These are phyloP conservation scores for Lissonota sp. DNA, from an alignment of 2,888 invertebrate species.

Conservation along the genomic window DNA sequence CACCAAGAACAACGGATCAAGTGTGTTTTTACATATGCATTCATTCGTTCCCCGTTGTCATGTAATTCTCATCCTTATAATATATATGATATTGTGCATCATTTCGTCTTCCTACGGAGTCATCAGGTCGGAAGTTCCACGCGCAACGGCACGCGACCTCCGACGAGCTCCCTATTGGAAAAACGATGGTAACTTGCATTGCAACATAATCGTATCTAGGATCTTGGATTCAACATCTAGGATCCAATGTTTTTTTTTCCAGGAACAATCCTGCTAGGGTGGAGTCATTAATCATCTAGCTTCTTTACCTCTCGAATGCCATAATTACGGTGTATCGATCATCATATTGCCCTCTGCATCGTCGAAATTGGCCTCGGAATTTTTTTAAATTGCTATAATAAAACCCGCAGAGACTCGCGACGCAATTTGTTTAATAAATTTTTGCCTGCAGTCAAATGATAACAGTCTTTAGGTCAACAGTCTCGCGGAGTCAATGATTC, in stretches of 20 bases:
- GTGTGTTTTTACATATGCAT: conserved; percentile 3
- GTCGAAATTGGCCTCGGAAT: too few species aligned
- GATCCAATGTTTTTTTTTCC: background rate
- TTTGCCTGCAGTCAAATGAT: too few species aligned
- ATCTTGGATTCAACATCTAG: conserved; percentile 37
- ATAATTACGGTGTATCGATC: too few species aligned
- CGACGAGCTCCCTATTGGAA: conserved; percentile 10
- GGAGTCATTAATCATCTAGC: too few species aligned
- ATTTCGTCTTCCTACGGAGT: conserved; percentile 3
- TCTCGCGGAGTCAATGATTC: too few species aligned
- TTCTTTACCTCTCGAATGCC: too few species aligned
- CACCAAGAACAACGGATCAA: conserved; percentile 63
- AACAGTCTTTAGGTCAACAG: too few species aligned
- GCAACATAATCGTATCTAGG: conserved; percentile 40
- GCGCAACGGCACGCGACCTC: conserved; percentile 66
- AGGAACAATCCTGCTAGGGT: background rate
- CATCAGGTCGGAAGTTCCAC: conserved; percentile 36
- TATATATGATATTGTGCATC: conserved; percentile 20
- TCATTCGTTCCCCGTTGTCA: background rate
- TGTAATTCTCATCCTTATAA: background rate
- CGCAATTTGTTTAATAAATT: too few species aligned
- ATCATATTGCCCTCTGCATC: too few species aligned
- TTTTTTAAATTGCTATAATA: too few species aligned
- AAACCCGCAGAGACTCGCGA: too few species aligned
- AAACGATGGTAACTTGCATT: conserved; percentile 27